Evolutionary conservation across 2,888 invertebrate species (phyloP).

Genomic region (Vesta saturnalis): DNA sequence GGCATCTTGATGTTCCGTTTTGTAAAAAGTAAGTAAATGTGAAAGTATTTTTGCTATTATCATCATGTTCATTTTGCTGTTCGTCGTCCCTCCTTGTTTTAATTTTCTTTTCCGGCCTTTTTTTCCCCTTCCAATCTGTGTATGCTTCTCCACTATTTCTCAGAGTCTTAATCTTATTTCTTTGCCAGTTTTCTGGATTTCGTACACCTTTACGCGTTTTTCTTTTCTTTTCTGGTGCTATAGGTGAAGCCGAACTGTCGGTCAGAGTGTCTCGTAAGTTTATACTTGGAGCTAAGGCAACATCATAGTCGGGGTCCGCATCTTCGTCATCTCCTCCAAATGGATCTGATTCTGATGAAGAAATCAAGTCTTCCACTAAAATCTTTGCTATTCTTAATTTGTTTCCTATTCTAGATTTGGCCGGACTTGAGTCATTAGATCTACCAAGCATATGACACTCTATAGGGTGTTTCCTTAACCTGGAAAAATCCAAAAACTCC

Average conservation of each 20-base stretch:
- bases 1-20: too few species aligned
- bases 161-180: background rate
- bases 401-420: background rate
- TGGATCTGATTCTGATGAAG: too few species aligned
- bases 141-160: background rate
- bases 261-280: background rate
- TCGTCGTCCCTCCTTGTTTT: too few species aligned
- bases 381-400: too few species aligned
- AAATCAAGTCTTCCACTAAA: too few species aligned
- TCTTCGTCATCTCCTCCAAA: too few species aligned
- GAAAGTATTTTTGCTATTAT: too few species aligned
- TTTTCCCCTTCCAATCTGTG: background rate
- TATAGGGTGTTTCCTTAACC: background rate
- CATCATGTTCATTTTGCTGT: too few species aligned
- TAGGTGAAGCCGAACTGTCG: background rate
- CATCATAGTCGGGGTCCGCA: too few species aligned
- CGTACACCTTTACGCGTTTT: background rate
- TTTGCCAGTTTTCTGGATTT: background rate
- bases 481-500: too few species aligned
- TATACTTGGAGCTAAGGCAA: background rate
- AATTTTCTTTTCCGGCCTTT: background rate
- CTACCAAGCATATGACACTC: too few species aligned
- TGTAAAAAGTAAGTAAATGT: too few species aligned
- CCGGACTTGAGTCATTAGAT: background rate
- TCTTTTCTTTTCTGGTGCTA: background rate